A percentile compares a stretch with the other conserved stretches of the same genome.
phyloP scores from a whole-genome alignment of 2,113 vertebrate genomes.

The Pseudolaguvia tuberculata region DNA sequence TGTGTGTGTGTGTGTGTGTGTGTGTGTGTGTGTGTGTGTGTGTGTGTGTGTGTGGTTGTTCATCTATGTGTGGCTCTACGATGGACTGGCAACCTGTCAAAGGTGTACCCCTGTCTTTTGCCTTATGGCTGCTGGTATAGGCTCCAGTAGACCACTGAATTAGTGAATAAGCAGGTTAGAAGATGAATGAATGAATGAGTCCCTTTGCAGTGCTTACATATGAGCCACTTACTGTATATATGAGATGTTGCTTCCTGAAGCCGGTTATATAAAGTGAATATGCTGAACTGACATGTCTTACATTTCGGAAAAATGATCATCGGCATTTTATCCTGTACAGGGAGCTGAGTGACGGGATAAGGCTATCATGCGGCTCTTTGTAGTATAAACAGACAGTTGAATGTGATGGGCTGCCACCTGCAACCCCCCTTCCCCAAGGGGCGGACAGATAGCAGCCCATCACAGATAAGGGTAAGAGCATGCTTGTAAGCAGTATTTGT shows the following conservation, averaged over 20 bases:
- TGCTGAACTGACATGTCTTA: conserved; percentile 60
- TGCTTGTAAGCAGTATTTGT: neutral
- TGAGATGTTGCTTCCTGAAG: conserved; percentile 41
- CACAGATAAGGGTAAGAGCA: conserved; percentile 15
- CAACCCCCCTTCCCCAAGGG: conserved; percentile 34
- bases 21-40: no score
- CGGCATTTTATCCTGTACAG: conserved; percentile 39
- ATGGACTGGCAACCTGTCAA: no score
- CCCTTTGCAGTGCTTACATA: neutral
- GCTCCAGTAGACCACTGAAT: no score
- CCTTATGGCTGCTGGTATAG: no score
- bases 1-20: no score
- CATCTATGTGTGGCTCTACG: no score
- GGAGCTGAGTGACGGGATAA: conserved; percentile 30
- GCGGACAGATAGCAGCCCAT: neutral
- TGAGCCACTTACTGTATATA: conserved; percentile 4
- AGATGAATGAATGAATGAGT: no score
- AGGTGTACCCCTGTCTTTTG: no score
- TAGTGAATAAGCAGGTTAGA: no score
- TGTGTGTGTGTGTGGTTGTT: no score
- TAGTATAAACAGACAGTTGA: conserved; percentile 56
- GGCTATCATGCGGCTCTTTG: conserved; percentile 40
- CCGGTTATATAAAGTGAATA: conserved; percentile 53
- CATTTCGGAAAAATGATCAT: conserved; percentile 54
- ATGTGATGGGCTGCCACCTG: conserved; percentile 50